A percentile compares a stretch with the other conserved stretches of the same genome.
These are phyloP conservation scores for Lithobates pipiens DNA, from an alignment of 2,797 vertebrate genomes.

Conservation along the genomic window DNA sequence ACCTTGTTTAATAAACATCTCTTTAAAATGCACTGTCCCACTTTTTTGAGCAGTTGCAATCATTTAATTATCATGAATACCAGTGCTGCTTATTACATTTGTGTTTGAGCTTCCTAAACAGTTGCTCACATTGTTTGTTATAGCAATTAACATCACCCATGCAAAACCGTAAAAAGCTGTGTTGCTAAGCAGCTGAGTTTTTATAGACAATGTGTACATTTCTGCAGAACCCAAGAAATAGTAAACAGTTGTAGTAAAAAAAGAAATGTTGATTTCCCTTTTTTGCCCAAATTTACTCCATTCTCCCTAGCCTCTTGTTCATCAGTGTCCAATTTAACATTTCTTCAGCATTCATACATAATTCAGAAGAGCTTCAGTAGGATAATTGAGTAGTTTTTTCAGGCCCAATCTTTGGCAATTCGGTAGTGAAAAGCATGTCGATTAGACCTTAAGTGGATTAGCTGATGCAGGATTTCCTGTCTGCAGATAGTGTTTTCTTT, in stretches of 20 bases:
- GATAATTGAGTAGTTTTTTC: conserved; percentile 75
- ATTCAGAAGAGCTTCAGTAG: conserved; percentile 74
- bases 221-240: conserved; percentile 70
- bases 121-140: conserved; percentile 64
- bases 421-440: conserved; percentile 73
- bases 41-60: conserved; percentile 23
- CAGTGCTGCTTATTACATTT: conserved; percentile 57
- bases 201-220: conserved; percentile 71
- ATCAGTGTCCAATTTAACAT: conserved; percentile 74
- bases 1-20: conserved; percentile 11
- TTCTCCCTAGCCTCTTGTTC: conserved; percentile 69
- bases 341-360: conserved; percentile 79
- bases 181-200: conserved; percentile 73
- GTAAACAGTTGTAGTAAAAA: conserved; percentile 75
- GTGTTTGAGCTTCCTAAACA: conserved; percentile 64
- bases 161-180: conserved; percentile 66
- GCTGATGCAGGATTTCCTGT: conserved; percentile 70
- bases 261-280: conserved; percentile 73
- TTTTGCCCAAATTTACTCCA: conserved; percentile 66
- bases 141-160: conserved; percentile 66
- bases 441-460: conserved; percentile 69
- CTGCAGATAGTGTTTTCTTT: conserved; percentile 66
- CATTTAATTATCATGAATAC: conserved; percentile 28
- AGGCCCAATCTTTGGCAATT: conserved; percentile 72
- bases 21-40: neutral